Percentiles rank a stretch among this genome's conserved stretches.
These are phyloP conservation scores for Galaxias olidus DNA, from an alignment of 2,797 vertebrate species.

Conservation along the genomic window DNA sequence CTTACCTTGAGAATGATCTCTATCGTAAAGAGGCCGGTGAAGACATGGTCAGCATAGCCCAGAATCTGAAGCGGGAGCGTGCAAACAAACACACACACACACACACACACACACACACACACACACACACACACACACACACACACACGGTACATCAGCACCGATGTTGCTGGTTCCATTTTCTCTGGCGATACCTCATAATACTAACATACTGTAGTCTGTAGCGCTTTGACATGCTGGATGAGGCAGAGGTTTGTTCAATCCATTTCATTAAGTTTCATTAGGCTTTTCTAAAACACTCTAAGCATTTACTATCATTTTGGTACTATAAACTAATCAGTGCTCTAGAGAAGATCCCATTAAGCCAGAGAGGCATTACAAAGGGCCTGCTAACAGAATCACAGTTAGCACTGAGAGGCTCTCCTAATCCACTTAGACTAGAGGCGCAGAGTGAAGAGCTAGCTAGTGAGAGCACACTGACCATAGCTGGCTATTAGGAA, in stretches of 20 bases:
- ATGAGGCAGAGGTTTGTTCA: no score
- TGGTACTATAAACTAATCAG: no score
- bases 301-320: no score
- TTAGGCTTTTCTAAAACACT: no score
- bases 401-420: not conserved
- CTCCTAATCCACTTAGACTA: slow-evolving; percentile 50
- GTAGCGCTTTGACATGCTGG: no score
- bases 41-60: slow-evolving; percentile 99
- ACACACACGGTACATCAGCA: not conserved
- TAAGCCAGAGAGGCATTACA: slow-evolving; percentile 31
- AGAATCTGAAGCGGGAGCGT: slow-evolving; percentile 83
- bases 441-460: slow-evolving; percentile 18
- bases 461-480: slow-evolving; percentile 16
- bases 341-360: slow-evolving; percentile 37
- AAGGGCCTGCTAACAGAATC: no score
- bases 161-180: no score
- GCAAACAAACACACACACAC: slow-evolving; percentile 7
- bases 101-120: not conserved
- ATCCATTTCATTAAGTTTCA: no score
- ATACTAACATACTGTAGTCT: no score
- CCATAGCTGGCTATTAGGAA: no score
- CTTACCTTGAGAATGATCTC: slow-evolving; percentile 99
- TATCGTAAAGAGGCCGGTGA: slow-evolving; percentile 99
- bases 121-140: not conserved
- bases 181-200: no score